phyloP scores from a whole-genome alignment of 2,888 invertebrate species.

The Acleris holmiana region DNA sequence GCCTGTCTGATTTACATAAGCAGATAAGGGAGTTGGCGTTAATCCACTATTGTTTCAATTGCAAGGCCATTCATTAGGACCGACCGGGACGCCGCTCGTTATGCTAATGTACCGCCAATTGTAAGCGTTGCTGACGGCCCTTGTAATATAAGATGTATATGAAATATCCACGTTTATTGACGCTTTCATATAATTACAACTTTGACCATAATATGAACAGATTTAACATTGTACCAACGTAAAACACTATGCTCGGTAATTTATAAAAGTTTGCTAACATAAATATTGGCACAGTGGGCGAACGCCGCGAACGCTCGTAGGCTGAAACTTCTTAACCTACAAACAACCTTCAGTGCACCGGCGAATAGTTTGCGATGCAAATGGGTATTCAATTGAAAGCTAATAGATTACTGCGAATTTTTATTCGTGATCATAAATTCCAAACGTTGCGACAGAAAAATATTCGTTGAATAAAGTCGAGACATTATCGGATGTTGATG shows the following conservation, averaged over 20 bases:
- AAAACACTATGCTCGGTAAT: too few species aligned
- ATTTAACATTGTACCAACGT: neutral
- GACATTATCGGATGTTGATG: conserved; percentile 32
- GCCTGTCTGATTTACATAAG: conserved; percentile 45
- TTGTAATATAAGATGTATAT: conserved; percentile 35
- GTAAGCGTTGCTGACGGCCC: conserved; percentile 38
- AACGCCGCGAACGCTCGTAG: neutral
- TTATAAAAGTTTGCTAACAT: neutral
- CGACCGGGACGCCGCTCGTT: conserved; percentile 62
- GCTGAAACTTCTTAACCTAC: conserved; percentile 12
- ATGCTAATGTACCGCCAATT: conserved; percentile 69
- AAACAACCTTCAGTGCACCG: conserved; percentile 18
- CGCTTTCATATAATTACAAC: neutral
- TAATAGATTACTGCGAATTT: conserved; percentile 29
- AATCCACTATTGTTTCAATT: conserved; percentile 68
- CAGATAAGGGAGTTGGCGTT: conserved; percentile 47
- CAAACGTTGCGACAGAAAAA: conserved; percentile 23
- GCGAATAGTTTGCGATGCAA: conserved; percentile 22
- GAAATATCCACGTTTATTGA: conserved; percentile 12
- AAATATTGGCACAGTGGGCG: too few species aligned
- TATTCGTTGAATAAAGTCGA: conserved; percentile 25
- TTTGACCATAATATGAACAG: neutral
- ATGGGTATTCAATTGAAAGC: conserved; percentile 23
- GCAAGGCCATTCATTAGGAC: conserved; percentile 74
- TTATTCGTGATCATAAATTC: conserved; percentile 21